Evolutionary conservation across 2,113 vertebrate species (phyloP), one percentile per base, ranked within the genome.

Genomic region (Rhinichthys klamathensis): DNA sequence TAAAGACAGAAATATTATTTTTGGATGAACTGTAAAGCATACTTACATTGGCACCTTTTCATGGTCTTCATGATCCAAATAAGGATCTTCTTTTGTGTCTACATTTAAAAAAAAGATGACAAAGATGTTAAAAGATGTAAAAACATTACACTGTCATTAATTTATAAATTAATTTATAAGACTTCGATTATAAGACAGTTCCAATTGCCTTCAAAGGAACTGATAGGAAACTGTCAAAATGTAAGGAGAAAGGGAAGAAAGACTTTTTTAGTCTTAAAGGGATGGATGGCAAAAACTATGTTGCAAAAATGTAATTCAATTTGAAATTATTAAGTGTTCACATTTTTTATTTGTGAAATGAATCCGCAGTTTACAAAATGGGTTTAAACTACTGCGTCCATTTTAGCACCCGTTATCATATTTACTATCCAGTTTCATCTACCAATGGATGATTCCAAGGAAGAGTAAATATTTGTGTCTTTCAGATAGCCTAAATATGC

Each of bases 1-100:
- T 41, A 41, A 41, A 41, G 8, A 41, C 1, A 2, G 8, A 41
- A 9, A 41, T 41, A 1, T 41, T 41, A 1, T 2, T 41, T 41
- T 9, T 41, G 41, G 41, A 7, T 41, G 41, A 41, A 41, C 38
- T 41, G 7, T 41, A 7, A 58, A 65, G 10, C 69, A 2, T 56
- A 85, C 89, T 70, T 80, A 89, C 89, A 89, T 89, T 58, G 89
- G 89, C 23, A 89, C 89, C 38, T 89, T 89, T 75, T 88, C 89
- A 15, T 25, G 78, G 13, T 70, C 78, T n/a, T 65, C 78, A 12
- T 58, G 44, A 27, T 89, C 84, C 82, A 89, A 69, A 69, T 86
- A 89, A n/a, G 65, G 82, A 76, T 89, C 89, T 11, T 82, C 44
- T 25, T 88, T 67, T 61, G 65, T 21, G 7, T 10, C 6, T 67